Evolutionary conservation across 2,888 invertebrate species (phyloP), one percentile per base, ranked within the genome.

Genomic region (Volucella inflata): DNA sequence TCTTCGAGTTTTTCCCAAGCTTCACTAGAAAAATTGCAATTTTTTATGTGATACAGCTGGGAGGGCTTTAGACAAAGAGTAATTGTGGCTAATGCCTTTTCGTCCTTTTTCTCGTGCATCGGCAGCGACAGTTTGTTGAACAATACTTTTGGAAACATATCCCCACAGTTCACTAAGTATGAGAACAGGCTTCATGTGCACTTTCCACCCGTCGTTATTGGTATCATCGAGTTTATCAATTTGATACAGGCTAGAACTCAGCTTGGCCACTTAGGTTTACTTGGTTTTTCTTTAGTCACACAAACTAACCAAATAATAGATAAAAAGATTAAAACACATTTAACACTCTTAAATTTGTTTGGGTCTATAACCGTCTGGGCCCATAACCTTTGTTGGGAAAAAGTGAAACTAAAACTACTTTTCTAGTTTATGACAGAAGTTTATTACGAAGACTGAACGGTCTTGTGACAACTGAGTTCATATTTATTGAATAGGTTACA

Each of bases 11-110:
- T n/a, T n/a, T n/a, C n/a, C n/a, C n/a, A n/a, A n/a, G n/a, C 83
- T 10, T 71, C 67, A 9, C 21, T 59, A 2, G 83, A 76, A 8
- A 70, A 48, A 14, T 46, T 51, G 40, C 64, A 82, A 38, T 82
- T 59, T 17, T 82, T 80, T 44, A 80, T 59, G 48, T 82, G 68
- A 8, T 44, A 36, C 6, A 87, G 11, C 36, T 87, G 84, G 8
- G 81, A 80, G 21, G 78, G 42, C 38, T 87, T 87, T 36, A 84
- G 14, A 36, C 77, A 59, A 3, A 87, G 46, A 40, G 75, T 51
- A 30, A 87, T 78, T 10, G 71, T 77, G 16, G 78, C 80, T 11
- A 84, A 14, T 1, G 81, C 84, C 42, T 87, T 87, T 57, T 81
- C 74, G 65, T 87, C 78, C 16, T 78, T 85, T 14, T 14, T 21